Percentiles rank a stretch among this genome's conserved stretches.
Conservation (phyloP, 2,113 vertebrate species). For the Elgaria multicarinata region DNA sequence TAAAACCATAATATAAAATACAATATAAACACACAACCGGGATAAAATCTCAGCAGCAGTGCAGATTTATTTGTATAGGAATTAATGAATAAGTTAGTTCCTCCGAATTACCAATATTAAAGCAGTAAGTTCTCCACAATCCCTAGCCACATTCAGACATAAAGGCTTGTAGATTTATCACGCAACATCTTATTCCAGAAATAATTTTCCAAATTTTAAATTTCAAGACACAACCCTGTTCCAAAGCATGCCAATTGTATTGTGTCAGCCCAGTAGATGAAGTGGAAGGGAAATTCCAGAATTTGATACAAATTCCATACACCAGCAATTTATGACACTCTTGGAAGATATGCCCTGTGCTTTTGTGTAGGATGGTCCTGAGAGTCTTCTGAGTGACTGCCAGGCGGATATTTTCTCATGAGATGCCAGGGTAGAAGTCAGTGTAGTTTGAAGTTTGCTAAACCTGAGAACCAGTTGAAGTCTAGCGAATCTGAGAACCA, state of each 20-base stretch:
- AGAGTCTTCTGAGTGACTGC: not conserved
- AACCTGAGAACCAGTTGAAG: not conserved
- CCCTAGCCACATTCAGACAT: not conserved
- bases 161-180: not conserved
- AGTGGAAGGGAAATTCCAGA: conserved; percentile 10
- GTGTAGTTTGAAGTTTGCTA: too few relatives aligned
- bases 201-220: not conserved
- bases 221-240: not conserved
- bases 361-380: not conserved
- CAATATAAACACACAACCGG: too few relatives aligned
- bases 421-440: not conserved
- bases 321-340: too few relatives aligned
- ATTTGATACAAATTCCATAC: not conserved
- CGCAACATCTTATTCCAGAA: not conserved
- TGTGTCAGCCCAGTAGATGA: not conserved
- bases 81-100: too few relatives aligned
- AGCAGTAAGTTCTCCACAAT: too few relatives aligned
- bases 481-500: not conserved
- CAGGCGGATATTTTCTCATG: not conserved
- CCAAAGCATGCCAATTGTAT: not conserved
- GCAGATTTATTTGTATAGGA: too few relatives aligned
- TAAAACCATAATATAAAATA: too few relatives aligned
- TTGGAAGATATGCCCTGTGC: not conserved
- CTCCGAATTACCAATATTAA: too few relatives aligned
- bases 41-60: too few relatives aligned